Evolutionary conservation across 2,888 invertebrate genomes (phyloP), one percentile per base, ranked within the genome.

Genomic region (Stictocephala bisonia): DNA sequence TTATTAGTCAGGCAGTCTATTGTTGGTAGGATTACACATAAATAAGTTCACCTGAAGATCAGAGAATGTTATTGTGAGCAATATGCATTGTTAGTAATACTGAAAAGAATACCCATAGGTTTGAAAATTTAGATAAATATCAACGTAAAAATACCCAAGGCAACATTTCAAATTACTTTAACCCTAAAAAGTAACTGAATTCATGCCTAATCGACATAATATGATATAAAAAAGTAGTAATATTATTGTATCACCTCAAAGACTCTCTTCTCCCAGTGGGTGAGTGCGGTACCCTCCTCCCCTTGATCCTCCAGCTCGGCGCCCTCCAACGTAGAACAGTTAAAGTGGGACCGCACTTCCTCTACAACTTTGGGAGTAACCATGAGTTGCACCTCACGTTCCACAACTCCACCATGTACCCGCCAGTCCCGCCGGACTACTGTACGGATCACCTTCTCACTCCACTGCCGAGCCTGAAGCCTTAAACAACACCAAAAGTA

Each of bases 251-350:
- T 83, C 81, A 96, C 97, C 89, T 99, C 99, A 83, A 99, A 96
- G 1, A 99, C 91, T 70, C 99, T 86, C 83, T 99, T 99, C 85
- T 99, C 99, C 99, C 99, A 99, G 83, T 99, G 99, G 0, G 99
- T 99, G 51, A 98, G 86, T 0, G 95, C 93, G 0, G 99, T 99
- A 0, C 99, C 99, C 79, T 98, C 96, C 15, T 96, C 96, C 0
- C 99, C 99, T 85, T 99, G 99, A 85, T 99, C 97, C 85, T 99
- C 99, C 50, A 99, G 84, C 83, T 99, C 99, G 0, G 98, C 99
- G 0, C 99, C 99, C 85, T 98, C 98, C 31, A 99, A 84, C 41
- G 87, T 85, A 0, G 90, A 86, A 82, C 98, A 98, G 83, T 93
- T 90, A 84, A 97, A 98, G 84, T 97, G 96, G 3, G 88, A 86